A percentile compares a stretch with the other conserved stretches of the same genome.
These are phyloP conservation scores for Probosciger aterrimus DNA, from an alignment of 2,113 vertebrate species.

Conservation along the genomic window DNA sequence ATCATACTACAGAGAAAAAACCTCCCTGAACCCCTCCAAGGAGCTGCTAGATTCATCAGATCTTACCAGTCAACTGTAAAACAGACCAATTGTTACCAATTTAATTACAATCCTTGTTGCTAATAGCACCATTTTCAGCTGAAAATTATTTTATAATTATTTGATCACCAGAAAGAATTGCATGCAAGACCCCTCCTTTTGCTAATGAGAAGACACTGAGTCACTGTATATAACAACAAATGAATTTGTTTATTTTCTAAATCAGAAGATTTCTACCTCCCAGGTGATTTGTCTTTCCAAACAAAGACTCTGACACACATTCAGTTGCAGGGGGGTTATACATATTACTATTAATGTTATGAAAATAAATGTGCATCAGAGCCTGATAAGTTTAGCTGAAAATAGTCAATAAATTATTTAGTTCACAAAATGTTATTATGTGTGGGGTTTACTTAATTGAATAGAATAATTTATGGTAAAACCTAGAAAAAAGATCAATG, in stretches of 20 bases:
- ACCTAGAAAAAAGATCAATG: conserved; percentile 81
- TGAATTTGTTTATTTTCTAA: conserved; percentile 35
- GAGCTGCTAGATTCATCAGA: background rate
- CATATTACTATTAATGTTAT: conserved; percentile 64
- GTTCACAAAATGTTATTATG: conserved; percentile 83
- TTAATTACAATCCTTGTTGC: background rate
- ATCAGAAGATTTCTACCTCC: conserved; percentile 35
- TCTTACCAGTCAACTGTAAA: conserved; percentile 19
- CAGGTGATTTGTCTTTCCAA: conserved; percentile 46
- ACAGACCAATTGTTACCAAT: background rate
- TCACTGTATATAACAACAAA: background rate
- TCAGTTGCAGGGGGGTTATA: conserved; percentile 1
- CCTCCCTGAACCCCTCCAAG: background rate
- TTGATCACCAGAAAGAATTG: background rate
- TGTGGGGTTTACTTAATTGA: conserved; percentile 83
- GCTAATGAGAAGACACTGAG: background rate
- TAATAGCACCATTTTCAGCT: conserved; percentile 16
- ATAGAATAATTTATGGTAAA: conserved; percentile 86
- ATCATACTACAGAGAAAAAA: background rate
- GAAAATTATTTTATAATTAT: conserved; percentile 37
- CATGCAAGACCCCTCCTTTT: background rate
- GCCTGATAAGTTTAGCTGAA: conserved; percentile 70
- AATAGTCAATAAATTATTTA: conserved; percentile 84
- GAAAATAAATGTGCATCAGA: conserved; percentile 68
- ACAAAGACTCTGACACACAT: conserved; percentile 58